Evolutionary conservation across 2,797 vertebrate genomes (phyloP).

Genomic region (Lagothrix lagotricha): DNA sequence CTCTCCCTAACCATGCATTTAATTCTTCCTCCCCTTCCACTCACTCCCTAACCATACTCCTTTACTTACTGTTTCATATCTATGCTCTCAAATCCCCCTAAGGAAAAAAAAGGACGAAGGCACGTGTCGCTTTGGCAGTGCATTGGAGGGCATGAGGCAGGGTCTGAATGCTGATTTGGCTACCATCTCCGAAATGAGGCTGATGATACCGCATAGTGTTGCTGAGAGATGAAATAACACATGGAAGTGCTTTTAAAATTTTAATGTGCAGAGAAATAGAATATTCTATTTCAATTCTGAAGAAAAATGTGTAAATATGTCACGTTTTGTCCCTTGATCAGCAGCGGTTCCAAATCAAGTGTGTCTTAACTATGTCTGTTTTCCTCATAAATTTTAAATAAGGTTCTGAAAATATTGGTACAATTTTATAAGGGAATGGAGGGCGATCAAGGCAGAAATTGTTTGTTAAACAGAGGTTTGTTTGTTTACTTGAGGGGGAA

Average conservation of each 20-base stretch:
- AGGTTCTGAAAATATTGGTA: background rate
- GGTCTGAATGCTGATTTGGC: background rate
- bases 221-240: too few relatives aligned
- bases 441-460: background rate
- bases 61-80: background rate
- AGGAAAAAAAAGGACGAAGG: accelerated
- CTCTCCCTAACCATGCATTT: background rate
- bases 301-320: background rate
- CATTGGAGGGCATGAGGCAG: accelerated
- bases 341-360: background rate
- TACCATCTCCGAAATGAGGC: background rate
- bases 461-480: background rate
- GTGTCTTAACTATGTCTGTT: background rate
- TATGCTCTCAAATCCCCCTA: background rate
- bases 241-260: accelerated
- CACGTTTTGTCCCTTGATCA: background rate
- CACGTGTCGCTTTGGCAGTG: accelerated
- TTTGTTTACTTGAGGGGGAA: background rate
- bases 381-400: background rate
- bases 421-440: background rate
- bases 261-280: background rate
- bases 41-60: background rate
- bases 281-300: background rate
- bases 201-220: accelerated
- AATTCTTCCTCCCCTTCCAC: background rate